Conservation (phyloP, 2,113 vertebrate species). For the Rhineura floridana region DNA sequence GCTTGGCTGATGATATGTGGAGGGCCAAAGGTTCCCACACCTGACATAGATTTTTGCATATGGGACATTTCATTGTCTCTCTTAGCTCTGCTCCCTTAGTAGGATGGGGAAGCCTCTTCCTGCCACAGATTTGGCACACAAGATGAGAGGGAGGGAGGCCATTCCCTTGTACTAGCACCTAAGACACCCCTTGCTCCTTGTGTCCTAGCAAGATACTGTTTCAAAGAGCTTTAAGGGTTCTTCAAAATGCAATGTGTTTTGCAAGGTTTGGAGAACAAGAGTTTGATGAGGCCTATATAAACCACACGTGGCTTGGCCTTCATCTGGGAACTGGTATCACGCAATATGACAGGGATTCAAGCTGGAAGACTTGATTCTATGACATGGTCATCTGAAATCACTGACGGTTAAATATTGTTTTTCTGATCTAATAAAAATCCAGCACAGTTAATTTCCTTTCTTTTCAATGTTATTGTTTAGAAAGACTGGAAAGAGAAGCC, state of each 20-base stretch:
- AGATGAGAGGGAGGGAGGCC: background rate
- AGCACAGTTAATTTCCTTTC: background rate
- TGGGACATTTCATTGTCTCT: too few species aligned
- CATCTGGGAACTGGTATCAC: background rate
- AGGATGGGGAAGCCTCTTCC: background rate
- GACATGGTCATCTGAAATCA: background rate
- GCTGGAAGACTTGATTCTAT: background rate
- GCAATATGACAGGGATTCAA: background rate
- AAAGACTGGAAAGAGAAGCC: conserved; percentile 51
- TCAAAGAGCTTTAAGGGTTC: too few species aligned
- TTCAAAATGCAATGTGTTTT: too few species aligned
- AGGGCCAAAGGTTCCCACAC: too few species aligned
- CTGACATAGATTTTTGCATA: too few species aligned
- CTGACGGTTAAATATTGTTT: conserved; percentile 26
- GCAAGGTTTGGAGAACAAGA: too few species aligned
- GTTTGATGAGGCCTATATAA: too few species aligned
- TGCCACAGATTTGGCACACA: background rate
- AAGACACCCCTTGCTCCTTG: background rate
- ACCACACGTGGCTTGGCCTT: too few species aligned
- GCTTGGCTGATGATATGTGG: too few species aligned
- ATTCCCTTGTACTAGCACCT: background rate
- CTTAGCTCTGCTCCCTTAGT: background rate
- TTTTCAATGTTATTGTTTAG: conserved; percentile 40
- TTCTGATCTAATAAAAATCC: conserved; percentile 29
- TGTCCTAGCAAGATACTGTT: too few species aligned